A percentile compares a stretch with the other conserved stretches of the same genome.
Evolutionary conservation across 1,140 invertebrate genomes (phyloP).

Genomic region (Drosophila cardini): DNA sequence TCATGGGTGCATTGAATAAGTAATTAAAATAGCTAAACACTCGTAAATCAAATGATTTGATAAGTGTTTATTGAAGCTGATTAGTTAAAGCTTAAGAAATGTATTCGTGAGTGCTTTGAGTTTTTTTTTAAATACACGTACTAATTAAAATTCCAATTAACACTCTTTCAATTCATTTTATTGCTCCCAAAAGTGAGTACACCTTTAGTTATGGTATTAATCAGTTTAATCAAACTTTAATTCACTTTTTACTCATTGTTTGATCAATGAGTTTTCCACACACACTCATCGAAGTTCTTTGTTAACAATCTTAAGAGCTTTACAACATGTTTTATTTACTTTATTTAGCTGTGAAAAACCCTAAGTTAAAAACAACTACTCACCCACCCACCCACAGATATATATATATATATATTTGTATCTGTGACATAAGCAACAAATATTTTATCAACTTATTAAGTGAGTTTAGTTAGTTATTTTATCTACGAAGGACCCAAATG

Average conservation of each 20-base stretch:
- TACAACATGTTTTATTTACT: slow-evolving; percentile 5
- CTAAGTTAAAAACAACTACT: slow-evolving; percentile 15
- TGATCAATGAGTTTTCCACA: slow-evolving; percentile 1
- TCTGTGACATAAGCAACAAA: slow-evolving; percentile 34
- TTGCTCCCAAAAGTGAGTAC: neutral
- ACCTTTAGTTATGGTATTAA: slow-evolving; percentile 5
- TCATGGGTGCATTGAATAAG: slow-evolving; percentile 6
- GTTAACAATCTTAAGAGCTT: slow-evolving; percentile 19
- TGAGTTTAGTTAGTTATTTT: slow-evolving; percentile 36
- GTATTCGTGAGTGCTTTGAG: slow-evolving; percentile 4
- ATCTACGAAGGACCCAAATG: slow-evolving; percentile 43
- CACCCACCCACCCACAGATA: neutral
- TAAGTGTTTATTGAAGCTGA: neutral
- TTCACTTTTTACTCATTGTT: slow-evolving; percentile 22
- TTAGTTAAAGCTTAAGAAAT: neutral
- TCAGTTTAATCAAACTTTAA: slow-evolving; percentile 18
- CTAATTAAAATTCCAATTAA: neutral
- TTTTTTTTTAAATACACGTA: no score
- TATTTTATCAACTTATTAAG: slow-evolving; percentile 49
- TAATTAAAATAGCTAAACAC: neutral
- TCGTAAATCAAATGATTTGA: neutral
- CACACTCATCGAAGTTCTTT: slow-evolving; percentile 14
- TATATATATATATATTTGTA: slow-evolving; percentile 3
- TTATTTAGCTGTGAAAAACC: slow-evolving; percentile 7
- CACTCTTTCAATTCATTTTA: neutral